These are phyloP conservation scores for Lasius fuliginosus DNA, from an alignment of 2,888 invertebrate genomes.

Conservation along the genomic window DNA sequence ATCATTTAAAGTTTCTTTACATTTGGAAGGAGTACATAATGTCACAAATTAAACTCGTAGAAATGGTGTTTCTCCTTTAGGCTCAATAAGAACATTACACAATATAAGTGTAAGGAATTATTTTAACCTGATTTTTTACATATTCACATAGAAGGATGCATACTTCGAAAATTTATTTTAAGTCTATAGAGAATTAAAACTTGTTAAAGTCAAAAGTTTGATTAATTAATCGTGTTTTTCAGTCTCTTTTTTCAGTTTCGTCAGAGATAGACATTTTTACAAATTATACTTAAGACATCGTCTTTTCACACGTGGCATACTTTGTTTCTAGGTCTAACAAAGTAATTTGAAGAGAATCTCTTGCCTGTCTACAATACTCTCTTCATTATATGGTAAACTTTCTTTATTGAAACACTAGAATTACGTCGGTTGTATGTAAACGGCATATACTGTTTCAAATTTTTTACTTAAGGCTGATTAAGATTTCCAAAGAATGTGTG, in stretches of 20 bases:
- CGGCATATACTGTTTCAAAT: constrained; percentile 16
- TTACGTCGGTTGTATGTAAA: constrained; percentile 37
- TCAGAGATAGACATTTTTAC: constrained; percentile 42
- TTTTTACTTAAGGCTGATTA: constrained; percentile 18
- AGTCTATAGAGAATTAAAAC: constrained; percentile 50
- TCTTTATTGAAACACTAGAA: constrained; percentile 56
- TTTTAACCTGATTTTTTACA: constrained; percentile 59
- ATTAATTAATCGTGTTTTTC: constrained; percentile 11
- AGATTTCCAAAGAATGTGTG: constrained; percentile 22
- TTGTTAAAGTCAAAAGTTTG: constrained; percentile 28
- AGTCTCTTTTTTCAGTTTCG: constrained; percentile 39
- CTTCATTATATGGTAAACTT: constrained; percentile 70
- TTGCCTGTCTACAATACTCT: constrained; percentile 70
- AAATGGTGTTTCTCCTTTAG: constrained; percentile 67
- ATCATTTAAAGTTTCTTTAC: constrained; percentile 62
- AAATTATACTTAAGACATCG: constrained; percentile 7
- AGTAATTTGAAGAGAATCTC: constrained; percentile 81
- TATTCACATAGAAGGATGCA: constrained; percentile 19
- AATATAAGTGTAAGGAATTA: constrained; percentile 63
- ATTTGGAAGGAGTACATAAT: constrained; percentile 61
- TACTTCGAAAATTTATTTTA: constrained; percentile 36
- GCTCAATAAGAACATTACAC: constrained; percentile 65
- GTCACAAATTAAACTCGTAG: constrained; percentile 64
- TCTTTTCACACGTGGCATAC: constrained; percentile 67
- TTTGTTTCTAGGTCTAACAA: constrained; percentile 83